phyloP scores from a whole-genome alignment of 1,140 invertebrate species.

The Achatina immaculata region DNA sequence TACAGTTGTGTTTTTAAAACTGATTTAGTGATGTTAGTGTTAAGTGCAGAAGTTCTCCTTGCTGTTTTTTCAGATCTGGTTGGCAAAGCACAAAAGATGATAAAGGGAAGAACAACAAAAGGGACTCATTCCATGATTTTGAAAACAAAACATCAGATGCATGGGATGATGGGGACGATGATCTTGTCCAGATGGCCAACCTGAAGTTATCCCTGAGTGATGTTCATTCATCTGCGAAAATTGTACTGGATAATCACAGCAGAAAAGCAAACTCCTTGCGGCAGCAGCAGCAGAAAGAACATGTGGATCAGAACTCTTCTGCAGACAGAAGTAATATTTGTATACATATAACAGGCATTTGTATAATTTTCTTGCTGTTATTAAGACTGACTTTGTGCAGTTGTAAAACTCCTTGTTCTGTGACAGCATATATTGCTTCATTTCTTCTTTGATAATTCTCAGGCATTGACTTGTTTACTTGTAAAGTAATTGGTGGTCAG shows the following conservation, averaged over 20 bases:
- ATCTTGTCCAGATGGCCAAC: slow-evolving; percentile 80
- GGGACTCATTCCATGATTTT: slow-evolving; percentile 90
- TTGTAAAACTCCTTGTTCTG: no score
- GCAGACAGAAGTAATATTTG: neutral
- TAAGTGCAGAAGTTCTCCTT: no score
- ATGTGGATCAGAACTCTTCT: neutral
- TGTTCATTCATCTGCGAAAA: slow-evolving; percentile 71
- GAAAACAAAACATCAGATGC: slow-evolving; percentile 96
- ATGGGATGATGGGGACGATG: slow-evolving; percentile 92
- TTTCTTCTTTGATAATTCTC: no score
- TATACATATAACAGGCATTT: neutral
- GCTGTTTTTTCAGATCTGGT: slow-evolving; percentile 23
- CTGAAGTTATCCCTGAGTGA: slow-evolving; percentile 63
- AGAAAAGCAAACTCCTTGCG: slow-evolving; percentile 44
- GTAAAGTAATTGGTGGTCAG: no score
- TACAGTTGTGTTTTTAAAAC: no score
- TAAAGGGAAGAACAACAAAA: slow-evolving; percentile 47
- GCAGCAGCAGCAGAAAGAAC: slow-evolving; percentile 35
- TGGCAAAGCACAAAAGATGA: slow-evolving; percentile 56
- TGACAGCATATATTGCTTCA: no score
- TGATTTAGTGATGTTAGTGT: no score
- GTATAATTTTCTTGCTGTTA: no score
- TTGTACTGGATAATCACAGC: slow-evolving; percentile 66
- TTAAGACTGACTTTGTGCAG: no score
- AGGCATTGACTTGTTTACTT: no score